A percentile compares a stretch with the other conserved stretches of the same genome.
Evolutionary conservation across 2,888 invertebrate genomes (phyloP).

Genomic region (Catocala nupta): DNA sequence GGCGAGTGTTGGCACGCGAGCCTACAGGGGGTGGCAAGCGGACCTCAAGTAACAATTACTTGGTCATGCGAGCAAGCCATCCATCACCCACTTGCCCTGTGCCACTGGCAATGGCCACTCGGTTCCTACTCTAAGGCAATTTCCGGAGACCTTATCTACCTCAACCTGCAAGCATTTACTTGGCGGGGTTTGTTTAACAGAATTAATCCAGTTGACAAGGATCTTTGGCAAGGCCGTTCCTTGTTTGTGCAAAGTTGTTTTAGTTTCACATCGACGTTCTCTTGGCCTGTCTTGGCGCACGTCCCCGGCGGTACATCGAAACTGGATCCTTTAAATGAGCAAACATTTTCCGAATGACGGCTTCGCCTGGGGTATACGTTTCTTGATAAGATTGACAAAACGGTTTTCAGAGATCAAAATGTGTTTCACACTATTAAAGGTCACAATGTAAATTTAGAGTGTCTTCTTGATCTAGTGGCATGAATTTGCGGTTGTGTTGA

Average conservation of each 20-base stretch:
- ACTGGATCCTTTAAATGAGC: constrained; percentile 22
- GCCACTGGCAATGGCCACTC: constrained; percentile 77
- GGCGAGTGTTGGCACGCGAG: constrained; percentile 72
- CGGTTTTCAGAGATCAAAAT: constrained; percentile 40
- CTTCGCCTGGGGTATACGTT: constrained; percentile 59
- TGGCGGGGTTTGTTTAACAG: constrained; percentile 80
- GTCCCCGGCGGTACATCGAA: constrained; percentile 17
- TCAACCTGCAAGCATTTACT: constrained; percentile 74
- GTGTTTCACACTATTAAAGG: background rate
- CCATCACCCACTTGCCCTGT: constrained; percentile 82
- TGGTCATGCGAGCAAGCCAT: constrained; percentile 83
- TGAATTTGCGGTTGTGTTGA: too few species aligned
- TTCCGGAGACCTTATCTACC: constrained; percentile 83
- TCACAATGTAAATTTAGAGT: too few species aligned
- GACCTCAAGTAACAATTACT: constrained; percentile 83
- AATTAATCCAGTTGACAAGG: constrained; percentile 75
- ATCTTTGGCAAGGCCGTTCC: constrained; percentile 67
- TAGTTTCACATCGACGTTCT: constrained; percentile 34
- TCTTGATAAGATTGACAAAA: constrained; percentile 48
- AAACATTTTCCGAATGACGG: constrained; percentile 40
- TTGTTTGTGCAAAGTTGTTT: constrained; percentile 46
- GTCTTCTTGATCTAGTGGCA: too few species aligned
- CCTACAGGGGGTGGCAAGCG: constrained; percentile 61
- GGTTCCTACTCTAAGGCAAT: constrained; percentile 82
- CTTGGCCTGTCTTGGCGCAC: constrained; percentile 39